Percentiles rank a stretch among this genome's conserved stretches.
Conservation (phyloP, 2,113 vertebrate genomes). For the Ancistrus triradiatus region DNA sequence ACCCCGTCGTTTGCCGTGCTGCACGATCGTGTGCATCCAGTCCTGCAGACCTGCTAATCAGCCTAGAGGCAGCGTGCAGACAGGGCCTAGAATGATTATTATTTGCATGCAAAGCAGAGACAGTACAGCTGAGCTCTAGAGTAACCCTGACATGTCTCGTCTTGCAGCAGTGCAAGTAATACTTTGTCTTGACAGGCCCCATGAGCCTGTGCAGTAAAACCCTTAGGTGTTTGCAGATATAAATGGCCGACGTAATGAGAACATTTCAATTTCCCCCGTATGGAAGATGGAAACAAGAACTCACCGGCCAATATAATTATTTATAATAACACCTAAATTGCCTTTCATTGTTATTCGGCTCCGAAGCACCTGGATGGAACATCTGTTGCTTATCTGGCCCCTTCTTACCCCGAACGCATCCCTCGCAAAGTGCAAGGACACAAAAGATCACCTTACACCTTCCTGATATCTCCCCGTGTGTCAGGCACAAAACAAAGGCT, state of each 20-base stretch:
- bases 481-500: slow-evolving; percentile 8
- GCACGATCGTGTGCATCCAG: too few species aligned
- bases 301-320: too few species aligned
- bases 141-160: slow-evolving; percentile 25
- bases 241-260: background rate
- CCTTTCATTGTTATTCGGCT: slow-evolving; percentile 35
- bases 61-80: slow-evolving; percentile 2
- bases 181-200: slow-evolving; percentile 9
- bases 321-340: too few species aligned
- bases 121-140: background rate
- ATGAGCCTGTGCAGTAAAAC: background rate
- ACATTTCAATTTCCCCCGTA: too few species aligned
- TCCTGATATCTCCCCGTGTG: slow-evolving; percentile 9
- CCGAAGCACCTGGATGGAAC: slow-evolving; percentile 53
- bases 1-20: background rate
- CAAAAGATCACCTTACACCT: slow-evolving; percentile 17
- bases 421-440: slow-evolving; percentile 53
- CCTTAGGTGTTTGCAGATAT: background rate
- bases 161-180: slow-evolving; percentile 26
- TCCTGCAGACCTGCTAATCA: background rate
- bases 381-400: slow-evolving; percentile 49
- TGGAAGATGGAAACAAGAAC: slow-evolving; percentile 1
- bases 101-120: slow-evolving; percentile 31
- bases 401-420: slow-evolving; percentile 43
- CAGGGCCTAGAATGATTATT: slow-evolving; percentile 8